phyloP scores from a whole-genome alignment of 1,140 invertebrate genomes.

The Pseudachorutes palmiensis region DNA sequence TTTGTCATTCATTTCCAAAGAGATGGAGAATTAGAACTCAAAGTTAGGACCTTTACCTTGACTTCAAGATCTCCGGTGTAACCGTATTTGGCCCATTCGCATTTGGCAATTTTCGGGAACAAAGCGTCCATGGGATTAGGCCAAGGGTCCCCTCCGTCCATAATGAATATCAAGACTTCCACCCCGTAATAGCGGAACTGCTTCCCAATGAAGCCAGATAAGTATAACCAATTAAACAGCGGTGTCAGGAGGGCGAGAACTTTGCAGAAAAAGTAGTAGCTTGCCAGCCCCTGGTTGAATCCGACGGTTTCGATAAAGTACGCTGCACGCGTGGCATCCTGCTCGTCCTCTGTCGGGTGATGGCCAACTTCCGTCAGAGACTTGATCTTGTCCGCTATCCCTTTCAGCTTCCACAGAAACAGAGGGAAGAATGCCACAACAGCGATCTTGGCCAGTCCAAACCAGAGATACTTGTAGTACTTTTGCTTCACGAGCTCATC shows the following conservation, averaged over 20 bases:
- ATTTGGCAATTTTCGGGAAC: slow-evolving; percentile 29
- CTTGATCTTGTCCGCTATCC: slow-evolving; percentile 16
- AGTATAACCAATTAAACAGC: slow-evolving; percentile 13
- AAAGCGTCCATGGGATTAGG: slow-evolving; percentile 27
- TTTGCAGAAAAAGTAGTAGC: slow-evolving; percentile 20
- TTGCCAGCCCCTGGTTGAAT: slow-evolving; percentile 20
- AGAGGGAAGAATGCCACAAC: slow-evolving; percentile 20
- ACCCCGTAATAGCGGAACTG: slow-evolving; percentile 19
- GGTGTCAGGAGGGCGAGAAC: slow-evolving; percentile 11
- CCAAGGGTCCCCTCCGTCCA: slow-evolving; percentile 18
- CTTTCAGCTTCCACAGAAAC: slow-evolving; percentile 23
- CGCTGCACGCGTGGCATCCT: background rate
- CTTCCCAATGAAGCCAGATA: slow-evolving; percentile 18
- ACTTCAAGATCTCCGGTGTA: slow-evolving; percentile 13
- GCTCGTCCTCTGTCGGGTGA: background rate
- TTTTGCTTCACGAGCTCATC: slow-evolving; percentile 17
- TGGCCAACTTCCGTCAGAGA: slow-evolving; percentile 1
- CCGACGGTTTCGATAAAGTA: slow-evolving; percentile 21
- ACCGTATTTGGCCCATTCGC: slow-evolving; percentile 27
- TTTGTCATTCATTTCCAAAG: background rate
- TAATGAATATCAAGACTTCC: slow-evolving; percentile 15
- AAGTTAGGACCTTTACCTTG: no score
- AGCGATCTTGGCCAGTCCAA: slow-evolving; percentile 19
- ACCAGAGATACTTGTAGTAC: slow-evolving; percentile 26
- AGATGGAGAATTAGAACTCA: no score